These are phyloP conservation scores for Erebia aethiops DNA, from an alignment of 2,888 invertebrate genomes.

Conservation along the genomic window DNA sequence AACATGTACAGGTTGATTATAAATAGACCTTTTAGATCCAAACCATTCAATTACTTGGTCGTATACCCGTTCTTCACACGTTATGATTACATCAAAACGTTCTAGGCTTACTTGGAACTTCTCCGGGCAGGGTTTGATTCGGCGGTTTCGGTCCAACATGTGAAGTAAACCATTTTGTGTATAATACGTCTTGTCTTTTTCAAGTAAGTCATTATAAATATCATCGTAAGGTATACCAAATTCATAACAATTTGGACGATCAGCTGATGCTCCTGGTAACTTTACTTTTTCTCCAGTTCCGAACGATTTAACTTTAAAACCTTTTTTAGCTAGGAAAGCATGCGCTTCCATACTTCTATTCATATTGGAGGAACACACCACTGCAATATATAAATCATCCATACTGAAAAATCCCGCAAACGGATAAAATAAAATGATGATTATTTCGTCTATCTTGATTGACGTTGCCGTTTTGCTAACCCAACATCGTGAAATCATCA, in stretches of 20 bases:
- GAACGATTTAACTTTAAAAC: constrained; percentile 96
- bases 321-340: constrained; percentile 97
- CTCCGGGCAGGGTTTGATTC: constrained; percentile 97
- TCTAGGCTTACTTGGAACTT: constrained; percentile 95
- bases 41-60: constrained; percentile 98
- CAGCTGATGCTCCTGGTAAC: constrained; percentile 96
- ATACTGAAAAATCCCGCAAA: constrained; percentile 42
- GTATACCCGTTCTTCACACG: constrained; percentile 99
- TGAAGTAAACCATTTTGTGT: constrained; percentile 99
- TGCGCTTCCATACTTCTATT: constrained; percentile 99
- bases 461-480: no score
- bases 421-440: neutral
- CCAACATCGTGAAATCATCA: no score
- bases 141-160: constrained; percentile 98
- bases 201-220: constrained; percentile 95
- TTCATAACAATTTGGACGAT: constrained; percentile 98
- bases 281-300: constrained; percentile 98
- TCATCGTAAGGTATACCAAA: constrained; percentile 97
- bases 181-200: constrained; percentile 96
- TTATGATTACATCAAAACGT: constrained; percentile 97
- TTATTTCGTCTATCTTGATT: no score
- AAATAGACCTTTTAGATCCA: constrained; percentile 89
- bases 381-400: constrained; percentile 90
- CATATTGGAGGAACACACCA: constrained; percentile 99
- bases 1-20: constrained; percentile 96